Evolutionary conservation across 2,797 vertebrate species (phyloP), one percentile per base, ranked within the genome.

Genomic region (Bucorvus abyssinicus): DNA sequence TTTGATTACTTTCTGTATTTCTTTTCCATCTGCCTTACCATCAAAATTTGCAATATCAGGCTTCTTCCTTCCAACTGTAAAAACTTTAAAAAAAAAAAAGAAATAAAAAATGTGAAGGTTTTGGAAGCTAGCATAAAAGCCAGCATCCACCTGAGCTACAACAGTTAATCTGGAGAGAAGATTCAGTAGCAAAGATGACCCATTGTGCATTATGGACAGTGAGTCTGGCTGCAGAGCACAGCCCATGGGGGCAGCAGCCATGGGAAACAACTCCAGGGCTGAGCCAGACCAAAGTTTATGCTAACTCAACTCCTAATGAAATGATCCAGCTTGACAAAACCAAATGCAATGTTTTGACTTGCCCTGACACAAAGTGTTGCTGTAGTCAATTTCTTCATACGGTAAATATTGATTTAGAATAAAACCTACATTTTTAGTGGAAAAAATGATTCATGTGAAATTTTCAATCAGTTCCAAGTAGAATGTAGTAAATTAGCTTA

Each of bases 131-230:
- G 6, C 26, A 0, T 63, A 44, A 65, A 71, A n/a, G 14, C 23
- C 79, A 86, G 50, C 70, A 40, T 29, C 36, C 20, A 24, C 27
- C 20, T 45, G 86, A 42, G 42, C 36, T 67, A 1, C 30, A 15
- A 4, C 5, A n/a, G 32, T 4, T 65, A n/a, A 38, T 19, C 10
- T 68, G 60, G n/a, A 61, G 47, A 10, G 60, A 36, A 61, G 47
- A 10, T 2, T 45, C 13, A 13, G n/a, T 26, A 52, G 47, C 3
- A 0, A 4, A 67, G 70, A 20, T 69, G 17, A 15, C 2, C 10
- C 0, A 0, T 1, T 19, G 73, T 10, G 71, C 8, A 3, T 22
- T 20, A 20, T 3, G 2, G 79, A 34, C 40, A 10, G 38, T 3
- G 11, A 45, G 52, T 20, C 24, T 1, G 7, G 27, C 52, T 50